Conservation (phyloP, 2,113 vertebrate genomes). For the Melanostigma gelatinosum region DNA sequence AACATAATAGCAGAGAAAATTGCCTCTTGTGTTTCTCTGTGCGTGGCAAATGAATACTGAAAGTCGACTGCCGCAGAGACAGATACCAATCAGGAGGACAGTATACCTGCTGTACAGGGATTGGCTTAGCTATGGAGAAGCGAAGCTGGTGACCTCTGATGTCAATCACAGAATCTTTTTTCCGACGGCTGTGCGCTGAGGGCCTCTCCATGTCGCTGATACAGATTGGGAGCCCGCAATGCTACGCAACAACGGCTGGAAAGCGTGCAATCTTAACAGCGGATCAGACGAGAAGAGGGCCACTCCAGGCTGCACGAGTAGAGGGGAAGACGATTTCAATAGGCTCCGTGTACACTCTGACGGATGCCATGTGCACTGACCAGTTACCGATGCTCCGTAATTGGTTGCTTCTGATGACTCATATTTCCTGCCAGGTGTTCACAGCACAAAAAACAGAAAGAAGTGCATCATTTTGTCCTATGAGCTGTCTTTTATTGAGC, state of each 20-base stretch:
- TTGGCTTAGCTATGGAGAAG: slow-evolving; percentile 64
- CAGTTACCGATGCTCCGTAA: slow-evolving; percentile 7
- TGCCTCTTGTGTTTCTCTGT: slow-evolving; percentile 65
- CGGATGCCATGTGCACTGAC: slow-evolving; percentile 34
- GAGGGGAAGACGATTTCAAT: slow-evolving; percentile 67
- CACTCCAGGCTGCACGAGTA: slow-evolving; percentile 71
- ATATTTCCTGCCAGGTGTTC: slow-evolving; percentile 29
- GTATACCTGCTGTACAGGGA: slow-evolving; percentile 32
- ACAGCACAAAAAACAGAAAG: slow-evolving; percentile 3
- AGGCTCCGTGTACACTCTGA: slow-evolving; percentile 55
- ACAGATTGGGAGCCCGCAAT: slow-evolving; percentile 53
- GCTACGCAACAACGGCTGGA: slow-evolving; percentile 19
- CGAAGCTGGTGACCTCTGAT: slow-evolving; percentile 71
- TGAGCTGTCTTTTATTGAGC: not conserved
- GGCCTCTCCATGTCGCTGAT: slow-evolving; percentile 65
- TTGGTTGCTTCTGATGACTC: slow-evolving; percentile 40
- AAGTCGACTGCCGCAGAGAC: slow-evolving; percentile 48
- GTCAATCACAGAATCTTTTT: slow-evolving; percentile 75
- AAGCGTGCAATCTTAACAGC: slow-evolving; percentile 56
- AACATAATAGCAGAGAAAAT: slow-evolving; percentile 78
- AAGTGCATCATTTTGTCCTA: not conserved
- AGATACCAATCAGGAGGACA: slow-evolving; percentile 59
- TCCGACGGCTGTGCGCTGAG: slow-evolving; percentile 37
- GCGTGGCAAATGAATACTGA: slow-evolving; percentile 67
- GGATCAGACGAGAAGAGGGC: slow-evolving; percentile 71